Evolutionary conservation across 2,113 vertebrate genomes (phyloP).

Genomic region (Trichechus manatus): DNA sequence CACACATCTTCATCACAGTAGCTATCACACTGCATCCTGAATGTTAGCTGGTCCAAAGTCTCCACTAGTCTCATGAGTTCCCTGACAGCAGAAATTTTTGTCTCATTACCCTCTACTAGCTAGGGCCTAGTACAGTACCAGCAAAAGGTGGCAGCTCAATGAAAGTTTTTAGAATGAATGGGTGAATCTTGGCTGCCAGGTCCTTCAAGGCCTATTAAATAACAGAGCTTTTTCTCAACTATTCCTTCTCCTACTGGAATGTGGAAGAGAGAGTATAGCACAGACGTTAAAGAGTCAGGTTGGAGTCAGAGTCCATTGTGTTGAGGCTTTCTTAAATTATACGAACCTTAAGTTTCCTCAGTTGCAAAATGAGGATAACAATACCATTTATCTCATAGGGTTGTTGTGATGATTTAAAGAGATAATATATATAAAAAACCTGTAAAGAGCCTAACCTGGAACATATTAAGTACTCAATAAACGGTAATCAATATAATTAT

Average conservation of each 20-base stretch:
- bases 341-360: not conserved
- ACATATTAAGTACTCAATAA: conserved; percentile 1
- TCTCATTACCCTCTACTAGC: not conserved
- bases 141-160: not conserved
- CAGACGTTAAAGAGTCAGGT: not conserved
- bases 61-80: not conserved
- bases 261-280: not conserved
- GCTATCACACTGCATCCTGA: not conserved
- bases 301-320: not conserved
- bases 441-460: not conserved
- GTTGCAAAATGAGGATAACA: conserved; percentile 11
- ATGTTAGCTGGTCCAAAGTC: not conserved
- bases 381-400: not conserved
- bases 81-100: not conserved
- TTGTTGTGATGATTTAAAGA: not conserved
- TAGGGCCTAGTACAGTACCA: not conserved
- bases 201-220: not conserved
- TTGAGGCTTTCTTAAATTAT: not conserved
- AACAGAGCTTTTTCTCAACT: not conserved
- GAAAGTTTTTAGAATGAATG: conserved; percentile 44
- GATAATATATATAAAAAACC: not conserved
- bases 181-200: conserved; percentile 2
- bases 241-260: conserved; percentile 23
- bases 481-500: not conserved
- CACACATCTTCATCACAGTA: not conserved